These are phyloP conservation scores for Rhinoraja longicauda DNA, from an alignment of 2,797 vertebrate species.

Conservation along the genomic window DNA sequence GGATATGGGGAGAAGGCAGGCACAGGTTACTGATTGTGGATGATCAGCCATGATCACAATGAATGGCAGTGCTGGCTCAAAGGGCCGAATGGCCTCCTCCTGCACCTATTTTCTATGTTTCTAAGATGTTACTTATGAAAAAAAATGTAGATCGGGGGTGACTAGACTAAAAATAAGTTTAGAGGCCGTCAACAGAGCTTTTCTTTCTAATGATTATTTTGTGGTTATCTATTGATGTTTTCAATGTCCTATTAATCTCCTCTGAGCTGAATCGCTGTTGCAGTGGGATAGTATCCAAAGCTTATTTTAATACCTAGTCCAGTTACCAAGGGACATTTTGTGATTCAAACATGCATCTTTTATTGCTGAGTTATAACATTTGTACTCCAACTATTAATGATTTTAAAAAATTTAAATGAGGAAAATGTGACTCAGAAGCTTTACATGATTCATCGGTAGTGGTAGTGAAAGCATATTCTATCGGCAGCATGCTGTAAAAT, in stretches of 20 bases:
- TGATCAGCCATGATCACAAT: too few relatives aligned
- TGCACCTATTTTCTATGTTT: too few relatives aligned
- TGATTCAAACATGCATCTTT: not conserved
- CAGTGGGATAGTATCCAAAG: not conserved
- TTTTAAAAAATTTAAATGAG: not conserved
- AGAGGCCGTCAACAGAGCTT: not conserved
- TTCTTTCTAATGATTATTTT: not conserved
- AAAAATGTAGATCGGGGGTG: too few relatives aligned
- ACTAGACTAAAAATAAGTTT: too few relatives aligned
- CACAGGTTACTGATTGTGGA: too few relatives aligned
- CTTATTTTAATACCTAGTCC: not conserved
- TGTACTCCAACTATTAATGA: not conserved
- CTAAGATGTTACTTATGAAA: too few relatives aligned
- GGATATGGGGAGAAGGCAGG: too few relatives aligned
- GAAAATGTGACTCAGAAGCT: not conserved
- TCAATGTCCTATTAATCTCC: not conserved
- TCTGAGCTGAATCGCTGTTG: not conserved
- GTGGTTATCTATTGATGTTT: not conserved
- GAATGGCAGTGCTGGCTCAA: too few relatives aligned
- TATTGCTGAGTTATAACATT: not conserved
- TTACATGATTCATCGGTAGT: not conserved
- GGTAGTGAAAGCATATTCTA: not conserved
- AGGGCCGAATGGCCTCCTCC: too few relatives aligned
- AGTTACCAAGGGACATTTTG: not conserved
- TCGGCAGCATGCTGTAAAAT: too few relatives aligned